A percentile compares a stretch with the other conserved stretches of the same genome.
phyloP scores from a whole-genome alignment of 2,113 vertebrate species.

The Hystrix brachyura region DNA sequence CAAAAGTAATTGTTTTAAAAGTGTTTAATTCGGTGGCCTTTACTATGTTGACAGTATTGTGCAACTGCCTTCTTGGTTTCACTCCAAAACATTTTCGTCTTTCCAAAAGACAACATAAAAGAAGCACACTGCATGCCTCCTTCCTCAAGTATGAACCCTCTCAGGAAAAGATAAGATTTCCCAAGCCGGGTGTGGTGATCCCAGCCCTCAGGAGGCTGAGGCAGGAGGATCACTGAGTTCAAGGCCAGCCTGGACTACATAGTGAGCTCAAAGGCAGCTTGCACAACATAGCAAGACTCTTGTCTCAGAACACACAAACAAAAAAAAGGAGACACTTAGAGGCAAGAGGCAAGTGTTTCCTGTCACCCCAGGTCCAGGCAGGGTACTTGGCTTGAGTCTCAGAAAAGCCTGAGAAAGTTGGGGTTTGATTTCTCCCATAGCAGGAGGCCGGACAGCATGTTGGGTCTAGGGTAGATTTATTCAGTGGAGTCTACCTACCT shows the following conservation, averaged over 20 bases:
- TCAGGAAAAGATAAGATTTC: neutral
- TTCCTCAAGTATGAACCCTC: neutral
- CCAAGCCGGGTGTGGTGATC: rapidly evolving
- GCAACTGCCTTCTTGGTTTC: rapidly evolving
- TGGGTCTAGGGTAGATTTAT: neutral
- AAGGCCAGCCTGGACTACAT: neutral
- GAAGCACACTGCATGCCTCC: neutral
- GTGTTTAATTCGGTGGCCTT: neutral
- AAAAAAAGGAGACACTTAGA: neutral
- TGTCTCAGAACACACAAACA: neutral
- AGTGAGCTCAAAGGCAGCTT: neutral
- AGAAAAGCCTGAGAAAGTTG: no score
- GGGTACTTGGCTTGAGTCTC: neutral
- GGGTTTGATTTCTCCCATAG: neutral
- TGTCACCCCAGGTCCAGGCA: neutral
- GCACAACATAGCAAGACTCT: neutral
- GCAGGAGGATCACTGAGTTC: neutral
- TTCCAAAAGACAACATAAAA: neutral
- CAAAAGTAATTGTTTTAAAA: neutral
- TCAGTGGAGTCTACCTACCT: no score
- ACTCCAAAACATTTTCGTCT: neutral
- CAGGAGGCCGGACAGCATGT: neutral
- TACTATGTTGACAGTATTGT: rapidly evolving
- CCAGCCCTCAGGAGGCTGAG: neutral
- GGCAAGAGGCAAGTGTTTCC: neutral